These are phyloP conservation scores for Campylomormyrus tamandua DNA, from an alignment of 2,113 vertebrate species.

Conservation along the genomic window DNA sequence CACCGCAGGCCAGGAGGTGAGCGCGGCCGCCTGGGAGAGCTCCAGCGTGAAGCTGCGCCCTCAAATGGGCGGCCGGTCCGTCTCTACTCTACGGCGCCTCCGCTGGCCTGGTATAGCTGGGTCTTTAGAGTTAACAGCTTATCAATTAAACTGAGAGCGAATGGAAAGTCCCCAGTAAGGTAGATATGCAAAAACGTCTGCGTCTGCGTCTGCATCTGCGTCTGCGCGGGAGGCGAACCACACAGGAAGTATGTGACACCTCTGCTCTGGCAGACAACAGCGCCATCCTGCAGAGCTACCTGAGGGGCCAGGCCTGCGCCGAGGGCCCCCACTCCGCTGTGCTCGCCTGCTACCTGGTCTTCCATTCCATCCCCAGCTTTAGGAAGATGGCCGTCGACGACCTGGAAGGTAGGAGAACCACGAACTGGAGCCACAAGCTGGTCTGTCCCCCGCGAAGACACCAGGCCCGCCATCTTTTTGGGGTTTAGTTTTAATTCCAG, in stretches of 20 bases:
- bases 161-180: background rate
- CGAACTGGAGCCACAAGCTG: background rate
- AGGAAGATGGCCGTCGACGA: constrained; percentile 60
- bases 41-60: background rate
- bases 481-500: background rate
- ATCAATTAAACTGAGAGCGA: background rate
- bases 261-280: constrained; percentile 62
- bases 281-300: constrained; percentile 65
- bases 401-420: constrained; percentile 66
- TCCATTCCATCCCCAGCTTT: constrained; percentile 76
- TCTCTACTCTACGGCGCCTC: no score
- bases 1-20: background rate
- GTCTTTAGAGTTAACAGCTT: background rate
- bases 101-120: background rate
- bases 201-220: background rate
- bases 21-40: background rate
- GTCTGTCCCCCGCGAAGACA: background rate
- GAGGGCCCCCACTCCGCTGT: constrained; percentile 57
- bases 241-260: background rate
- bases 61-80: no score
- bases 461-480: background rate
- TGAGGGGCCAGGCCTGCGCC: constrained; percentile 59
- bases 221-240: background rate
- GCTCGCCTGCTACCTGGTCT: constrained; percentile 85
- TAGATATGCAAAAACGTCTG: background rate